Evolutionary conservation across 2,113 vertebrate genomes (phyloP).

Genomic region (Myotis davidii): DNA sequence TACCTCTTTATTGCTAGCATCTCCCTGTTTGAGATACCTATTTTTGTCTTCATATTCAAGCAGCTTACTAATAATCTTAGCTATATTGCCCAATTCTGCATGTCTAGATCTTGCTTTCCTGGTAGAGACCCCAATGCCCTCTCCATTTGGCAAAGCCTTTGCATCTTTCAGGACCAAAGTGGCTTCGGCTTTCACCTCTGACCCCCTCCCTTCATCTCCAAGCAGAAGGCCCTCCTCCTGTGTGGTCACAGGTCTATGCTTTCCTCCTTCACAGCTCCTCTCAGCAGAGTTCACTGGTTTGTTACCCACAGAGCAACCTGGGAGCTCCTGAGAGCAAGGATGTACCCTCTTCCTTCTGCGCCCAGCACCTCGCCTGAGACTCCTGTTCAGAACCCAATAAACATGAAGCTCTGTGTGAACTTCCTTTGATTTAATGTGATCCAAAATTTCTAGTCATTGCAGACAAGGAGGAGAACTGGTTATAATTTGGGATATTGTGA

Average conservation of each 20-base stretch:
- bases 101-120: neutral
- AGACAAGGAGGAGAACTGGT: neutral
- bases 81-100: fast-evolving
- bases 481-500: neutral
- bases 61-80: neutral
- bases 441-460: neutral
- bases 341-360: fast-evolving
- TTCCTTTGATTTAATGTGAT: neutral
- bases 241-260: neutral
- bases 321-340: neutral
- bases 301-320: neutral
- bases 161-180: neutral
- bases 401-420: neutral
- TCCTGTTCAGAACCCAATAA: neutral
- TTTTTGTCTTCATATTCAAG: neutral
- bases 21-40: neutral
- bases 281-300: neutral
- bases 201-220: neutral
- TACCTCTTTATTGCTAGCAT: neutral
- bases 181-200: neutral
- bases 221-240: neutral
- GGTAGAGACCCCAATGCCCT: neutral
- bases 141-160: neutral
- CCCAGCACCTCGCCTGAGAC: neutral
- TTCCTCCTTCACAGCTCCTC: neutral